Evolutionary conservation across 2,113 vertebrate species (phyloP).

Genomic region (Cyprinodon variegatus): DNA sequence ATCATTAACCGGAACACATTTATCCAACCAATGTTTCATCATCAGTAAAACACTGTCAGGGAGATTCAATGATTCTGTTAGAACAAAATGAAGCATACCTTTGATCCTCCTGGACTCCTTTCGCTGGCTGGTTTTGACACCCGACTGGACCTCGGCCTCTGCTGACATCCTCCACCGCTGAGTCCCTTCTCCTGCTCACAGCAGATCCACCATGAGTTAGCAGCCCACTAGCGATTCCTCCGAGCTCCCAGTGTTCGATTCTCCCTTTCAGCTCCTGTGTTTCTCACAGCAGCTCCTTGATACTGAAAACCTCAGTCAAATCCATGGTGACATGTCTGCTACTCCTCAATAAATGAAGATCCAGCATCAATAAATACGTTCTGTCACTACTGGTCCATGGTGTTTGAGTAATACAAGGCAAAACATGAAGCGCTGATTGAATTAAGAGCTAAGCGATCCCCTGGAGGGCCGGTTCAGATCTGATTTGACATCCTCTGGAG

Average conservation of each 20-base stretch:
- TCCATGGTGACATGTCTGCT: constrained; percentile 59
- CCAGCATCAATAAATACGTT: constrained; percentile 32
- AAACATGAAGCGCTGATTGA: constrained; percentile 35
- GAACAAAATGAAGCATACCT: constrained; percentile 78
- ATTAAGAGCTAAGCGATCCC: constrained; percentile 43
- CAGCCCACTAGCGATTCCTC: constrained; percentile 63
- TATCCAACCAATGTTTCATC: not conserved
- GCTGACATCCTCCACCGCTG: constrained; percentile 86
- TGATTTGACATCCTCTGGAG: constrained; percentile 65
- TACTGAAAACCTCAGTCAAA: constrained; percentile 55
- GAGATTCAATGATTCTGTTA: not conserved
- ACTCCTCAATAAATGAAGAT: constrained; percentile 60
- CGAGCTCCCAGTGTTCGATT: constrained; percentile 45
- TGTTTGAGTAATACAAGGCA: constrained; percentile 31
- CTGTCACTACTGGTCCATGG: constrained; percentile 56
- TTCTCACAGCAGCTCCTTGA: constrained; percentile 48
- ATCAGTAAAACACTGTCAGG: not conserved
- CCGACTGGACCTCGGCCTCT: constrained; percentile 98
- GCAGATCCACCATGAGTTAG: constrained; percentile 76
- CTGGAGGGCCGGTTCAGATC: constrained; percentile 57
- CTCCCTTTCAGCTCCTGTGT: constrained; percentile 32
- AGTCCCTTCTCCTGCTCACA: constrained; percentile 80
- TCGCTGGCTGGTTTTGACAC: constrained; percentile 97
- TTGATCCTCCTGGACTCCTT: constrained; percentile 95
- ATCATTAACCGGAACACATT: not conserved